Conservation (phyloP, 2,797 vertebrate species). For the Cottoperca gobio region DNA sequence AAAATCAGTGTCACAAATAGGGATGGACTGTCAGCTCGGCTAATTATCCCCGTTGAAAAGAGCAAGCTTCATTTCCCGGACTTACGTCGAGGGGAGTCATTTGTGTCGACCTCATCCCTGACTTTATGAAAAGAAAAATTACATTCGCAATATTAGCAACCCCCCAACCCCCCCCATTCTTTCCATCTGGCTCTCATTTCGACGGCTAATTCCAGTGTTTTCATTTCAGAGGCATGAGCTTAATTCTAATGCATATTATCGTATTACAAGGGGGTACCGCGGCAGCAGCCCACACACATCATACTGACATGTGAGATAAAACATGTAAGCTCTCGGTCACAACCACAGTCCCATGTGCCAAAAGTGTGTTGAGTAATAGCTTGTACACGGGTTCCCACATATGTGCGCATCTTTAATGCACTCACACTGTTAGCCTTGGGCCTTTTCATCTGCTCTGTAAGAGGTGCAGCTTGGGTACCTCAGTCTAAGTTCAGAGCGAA, state of each 20-base stretch:
- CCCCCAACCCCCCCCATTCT: slow-evolving; percentile 32
- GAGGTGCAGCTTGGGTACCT: slow-evolving; percentile 27
- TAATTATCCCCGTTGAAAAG: slow-evolving; percentile 86
- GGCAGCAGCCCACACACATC: slow-evolving; percentile 51
- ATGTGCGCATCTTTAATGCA: slow-evolving; percentile 48
- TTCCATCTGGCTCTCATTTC: slow-evolving; percentile 67
- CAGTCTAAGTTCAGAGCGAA: slow-evolving; percentile 26
- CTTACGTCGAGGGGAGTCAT: slow-evolving; percentile 81
- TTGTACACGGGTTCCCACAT: slow-evolving; percentile 11
- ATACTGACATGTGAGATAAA: slow-evolving; percentile 66
- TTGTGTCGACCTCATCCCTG: slow-evolving; percentile 78
- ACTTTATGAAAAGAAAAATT: slow-evolving; percentile 83
- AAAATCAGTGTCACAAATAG: slow-evolving; percentile 64
- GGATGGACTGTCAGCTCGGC: slow-evolving; percentile 82
- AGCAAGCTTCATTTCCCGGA: slow-evolving; percentile 78
- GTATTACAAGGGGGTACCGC: slow-evolving; percentile 68
- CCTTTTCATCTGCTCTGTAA: slow-evolving; percentile 21
- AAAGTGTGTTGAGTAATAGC: slow-evolving; percentile 43
- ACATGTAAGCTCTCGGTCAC: slow-evolving; percentile 61
- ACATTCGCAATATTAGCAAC: slow-evolving; percentile 71
- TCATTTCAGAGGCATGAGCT: slow-evolving; percentile 74
- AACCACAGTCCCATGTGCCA: slow-evolving; percentile 14
- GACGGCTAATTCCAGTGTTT: slow-evolving; percentile 81
- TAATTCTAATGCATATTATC: slow-evolving; percentile 77
- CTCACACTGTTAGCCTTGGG: slow-evolving; percentile 44